Evolutionary conservation across 2,113 vertebrate species (phyloP).

Genomic region (Egretta garzetta): DNA sequence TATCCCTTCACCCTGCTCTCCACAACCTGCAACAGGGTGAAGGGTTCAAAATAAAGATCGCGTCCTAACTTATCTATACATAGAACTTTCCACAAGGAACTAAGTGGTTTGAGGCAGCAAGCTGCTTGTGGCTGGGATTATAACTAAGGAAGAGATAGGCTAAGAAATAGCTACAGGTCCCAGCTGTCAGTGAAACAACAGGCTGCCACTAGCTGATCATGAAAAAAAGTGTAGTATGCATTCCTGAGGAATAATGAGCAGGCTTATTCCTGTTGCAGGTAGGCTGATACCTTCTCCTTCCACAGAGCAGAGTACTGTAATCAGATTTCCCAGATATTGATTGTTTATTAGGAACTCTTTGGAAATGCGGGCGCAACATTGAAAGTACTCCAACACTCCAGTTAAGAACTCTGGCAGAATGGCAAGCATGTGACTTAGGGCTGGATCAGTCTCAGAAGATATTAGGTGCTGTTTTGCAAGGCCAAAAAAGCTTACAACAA

Average conservation of each 20-base stretch:
- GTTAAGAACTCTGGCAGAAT: not conserved
- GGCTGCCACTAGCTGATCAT: not conserved
- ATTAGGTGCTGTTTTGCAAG: not conserved
- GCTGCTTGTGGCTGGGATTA: not conserved
- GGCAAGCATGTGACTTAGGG: not conserved
- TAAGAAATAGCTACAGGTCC: not conserved
- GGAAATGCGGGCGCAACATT: accelerated
- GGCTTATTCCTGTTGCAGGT: not conserved
- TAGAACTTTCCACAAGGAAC: not conserved
- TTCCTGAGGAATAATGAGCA: not conserved
- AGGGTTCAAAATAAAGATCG: not conserved
- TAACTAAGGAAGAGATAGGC: not conserved
- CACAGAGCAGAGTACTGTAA: not conserved
- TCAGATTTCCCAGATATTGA: not conserved
- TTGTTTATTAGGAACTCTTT: not conserved
- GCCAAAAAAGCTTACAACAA: not conserved
- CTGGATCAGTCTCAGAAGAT: not conserved
- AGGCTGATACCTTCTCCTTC: not conserved
- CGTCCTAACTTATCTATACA: not conserved
- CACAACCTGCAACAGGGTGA: not conserved
- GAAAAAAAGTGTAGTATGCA: not conserved
- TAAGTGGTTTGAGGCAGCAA: not conserved
- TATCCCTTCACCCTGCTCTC: not conserved
- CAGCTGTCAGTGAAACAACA: not conserved
- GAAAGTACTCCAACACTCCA: not conserved